Base-by-base conservation (phyloP, 2,888 invertebrate genomes). In the Mystacides longicornis region DNA sequence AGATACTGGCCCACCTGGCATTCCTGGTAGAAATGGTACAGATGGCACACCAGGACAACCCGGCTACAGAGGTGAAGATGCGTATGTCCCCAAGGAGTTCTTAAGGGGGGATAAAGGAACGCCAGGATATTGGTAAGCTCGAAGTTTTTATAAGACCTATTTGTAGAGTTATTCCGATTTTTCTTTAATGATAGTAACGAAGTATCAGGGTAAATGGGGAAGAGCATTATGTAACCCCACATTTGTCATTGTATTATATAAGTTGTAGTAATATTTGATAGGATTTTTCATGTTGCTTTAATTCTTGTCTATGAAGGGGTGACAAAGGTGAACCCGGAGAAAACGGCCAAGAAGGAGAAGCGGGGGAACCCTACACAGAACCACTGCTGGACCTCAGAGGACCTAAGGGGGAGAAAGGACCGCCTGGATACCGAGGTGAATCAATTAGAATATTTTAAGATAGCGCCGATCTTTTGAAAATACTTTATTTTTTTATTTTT, bases 21-120 rank as follows among this genome's bases (percentile, higher is more conserved):
- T 67, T 1, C 60, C 65, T 2, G 81, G 81, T 23, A 70, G 73
- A 58, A 61, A 67, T 20, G 76, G 75, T 46, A 63, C 67, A 1
- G 68, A 71, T 57, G 84, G 84, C 14, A 65, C 66, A 1, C 73
- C 80, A 54, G 84, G 85, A 2, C 56, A 58, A 1, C 72, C 77
- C 7, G 85, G 84, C 3, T 62, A 62, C 20, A 73, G 74, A 1
- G 85, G 85, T n/a, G 60, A 58, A 2, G 63, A 69, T 2, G 75
- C 78, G 58, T 67, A 63, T 67, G 70, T 65, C 62, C 71, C 62
- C 14, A 71, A 9, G 67, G 67, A 22, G 58, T 59, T 51, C 56
- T 66, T 58, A 2, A 65, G 64, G 31, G 73, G 67, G 27, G 67
- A 64, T 0, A 49, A 67, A 3, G 73, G 73, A 14, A 60, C 58